These are phyloP conservation scores for Ceramica pisi DNA, from an alignment of 2,888 invertebrate genomes.

Conservation along the genomic window DNA sequence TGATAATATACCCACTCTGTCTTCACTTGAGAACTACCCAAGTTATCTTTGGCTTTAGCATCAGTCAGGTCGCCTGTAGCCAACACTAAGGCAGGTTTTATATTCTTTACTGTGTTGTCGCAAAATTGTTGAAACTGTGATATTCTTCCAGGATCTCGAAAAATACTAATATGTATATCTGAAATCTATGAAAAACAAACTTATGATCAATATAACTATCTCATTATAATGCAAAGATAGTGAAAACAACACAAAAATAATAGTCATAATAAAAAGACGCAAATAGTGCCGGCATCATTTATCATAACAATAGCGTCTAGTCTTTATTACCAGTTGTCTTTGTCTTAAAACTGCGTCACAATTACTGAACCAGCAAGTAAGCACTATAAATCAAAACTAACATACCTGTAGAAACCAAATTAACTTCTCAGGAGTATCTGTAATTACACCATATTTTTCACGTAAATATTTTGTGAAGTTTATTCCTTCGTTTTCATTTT, in stretches of 20 bases:
- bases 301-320: conserved; percentile 13
- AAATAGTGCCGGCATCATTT: conserved; percentile 21
- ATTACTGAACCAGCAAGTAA: conserved; percentile 26
- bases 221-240: neutral
- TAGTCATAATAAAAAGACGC: neutral
- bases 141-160: conserved; percentile 94
- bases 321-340: conserved; percentile 45
- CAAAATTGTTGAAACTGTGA: conserved; percentile 95
- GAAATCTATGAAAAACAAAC: conserved; percentile 92
- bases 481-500: conserved; percentile 77
- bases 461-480: conserved; percentile 80
- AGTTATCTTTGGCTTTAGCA: conserved; percentile 94
- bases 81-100: conserved; percentile 94
- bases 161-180: conserved; percentile 97
- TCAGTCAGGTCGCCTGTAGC: conserved; percentile 97
- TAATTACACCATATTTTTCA: conserved; percentile 86
- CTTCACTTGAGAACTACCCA: conserved; percentile 95
- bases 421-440: conserved; percentile 90
- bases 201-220: neutral
- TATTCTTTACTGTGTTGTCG: conserved; percentile 92
- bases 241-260: conserved; percentile 28
- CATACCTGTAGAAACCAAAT: conserved; percentile 95
- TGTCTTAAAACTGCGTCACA: conserved; percentile 64
- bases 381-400: conserved; percentile 43
- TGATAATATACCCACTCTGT: conserved; percentile 96